phyloP scores from a whole-genome alignment of 2,888 invertebrate species.

The Rapana venosa region DNA sequence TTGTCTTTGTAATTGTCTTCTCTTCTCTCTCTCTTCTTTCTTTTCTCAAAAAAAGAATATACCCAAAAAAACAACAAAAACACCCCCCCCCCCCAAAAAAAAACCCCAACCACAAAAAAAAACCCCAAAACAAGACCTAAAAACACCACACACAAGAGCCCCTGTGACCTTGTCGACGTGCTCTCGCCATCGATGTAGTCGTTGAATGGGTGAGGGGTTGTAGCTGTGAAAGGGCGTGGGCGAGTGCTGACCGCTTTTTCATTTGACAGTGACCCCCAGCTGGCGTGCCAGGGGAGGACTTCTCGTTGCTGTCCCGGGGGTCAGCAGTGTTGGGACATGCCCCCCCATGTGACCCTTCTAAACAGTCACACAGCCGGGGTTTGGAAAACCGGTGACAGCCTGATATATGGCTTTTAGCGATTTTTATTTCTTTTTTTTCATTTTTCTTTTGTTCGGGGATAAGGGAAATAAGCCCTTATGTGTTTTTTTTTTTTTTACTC shows the following conservation, averaged over 20 bases:
- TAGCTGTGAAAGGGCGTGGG: constrained; percentile 59
- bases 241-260: constrained; percentile 61
- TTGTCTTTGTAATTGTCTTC: neutral
- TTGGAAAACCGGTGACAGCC: too few relatives aligned
- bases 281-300: constrained; percentile 66
- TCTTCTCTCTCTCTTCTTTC: too few relatives aligned
- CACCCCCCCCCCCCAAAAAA: too few relatives aligned
- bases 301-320: constrained; percentile 58
- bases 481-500: too few relatives aligned
- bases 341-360: constrained; percentile 55
- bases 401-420: too few relatives aligned
- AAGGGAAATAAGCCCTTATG: too few relatives aligned
- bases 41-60: too few relatives aligned
- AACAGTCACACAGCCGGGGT: neutral
- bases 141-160: neutral
- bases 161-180: constrained; percentile 62
- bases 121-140: too few relatives aligned
- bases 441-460: too few relatives aligned
- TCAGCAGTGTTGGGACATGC: constrained; percentile 63
- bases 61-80: too few relatives aligned
- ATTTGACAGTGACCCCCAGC: constrained; percentile 65
- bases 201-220: constrained; percentile 63
- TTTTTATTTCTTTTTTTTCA: too few relatives aligned
- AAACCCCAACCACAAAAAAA: too few relatives aligned
- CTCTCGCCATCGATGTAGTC: constrained; percentile 61